A percentile compares a stretch with the other conserved stretches of the same genome.
phyloP scores from a whole-genome alignment of 1,140 invertebrate genomes.

The Procambarus virginalis region DNA sequence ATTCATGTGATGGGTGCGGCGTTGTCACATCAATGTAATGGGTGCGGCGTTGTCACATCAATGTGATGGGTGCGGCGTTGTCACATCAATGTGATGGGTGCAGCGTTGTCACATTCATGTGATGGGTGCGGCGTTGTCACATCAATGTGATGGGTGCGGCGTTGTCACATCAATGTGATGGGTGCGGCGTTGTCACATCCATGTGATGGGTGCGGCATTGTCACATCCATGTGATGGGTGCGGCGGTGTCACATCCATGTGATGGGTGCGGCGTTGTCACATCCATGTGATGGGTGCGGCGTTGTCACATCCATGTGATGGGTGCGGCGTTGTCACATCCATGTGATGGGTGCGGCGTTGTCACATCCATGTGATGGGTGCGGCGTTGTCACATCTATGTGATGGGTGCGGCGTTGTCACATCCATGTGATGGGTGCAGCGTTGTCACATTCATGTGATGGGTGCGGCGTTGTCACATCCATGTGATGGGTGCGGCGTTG shows the following conservation, averaged over 20 bases:
- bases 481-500: not conserved
- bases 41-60: too few relatives aligned
- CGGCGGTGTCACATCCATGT: not conserved
- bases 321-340: not conserved
- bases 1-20: not conserved
- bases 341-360: not conserved
- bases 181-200: not conserved
- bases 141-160: not conserved
- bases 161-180: not conserved
- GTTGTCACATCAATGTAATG: too few relatives aligned
- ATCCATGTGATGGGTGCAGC: not conserved
- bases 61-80: not conserved
- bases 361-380: too few relatives aligned
- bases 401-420: not conserved
- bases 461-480: not conserved
- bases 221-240: not conserved
- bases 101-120: too few relatives aligned
- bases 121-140: too few relatives aligned
- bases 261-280: not conserved
- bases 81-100: not conserved
- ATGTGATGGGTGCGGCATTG: too few relatives aligned
- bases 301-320: too few relatives aligned
- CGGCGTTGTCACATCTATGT: too few relatives aligned
- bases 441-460: too few relatives aligned
- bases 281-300: too few relatives aligned